phyloP scores from a whole-genome alignment of 2,888 invertebrate genomes.

The Lithosia quadra region DNA sequence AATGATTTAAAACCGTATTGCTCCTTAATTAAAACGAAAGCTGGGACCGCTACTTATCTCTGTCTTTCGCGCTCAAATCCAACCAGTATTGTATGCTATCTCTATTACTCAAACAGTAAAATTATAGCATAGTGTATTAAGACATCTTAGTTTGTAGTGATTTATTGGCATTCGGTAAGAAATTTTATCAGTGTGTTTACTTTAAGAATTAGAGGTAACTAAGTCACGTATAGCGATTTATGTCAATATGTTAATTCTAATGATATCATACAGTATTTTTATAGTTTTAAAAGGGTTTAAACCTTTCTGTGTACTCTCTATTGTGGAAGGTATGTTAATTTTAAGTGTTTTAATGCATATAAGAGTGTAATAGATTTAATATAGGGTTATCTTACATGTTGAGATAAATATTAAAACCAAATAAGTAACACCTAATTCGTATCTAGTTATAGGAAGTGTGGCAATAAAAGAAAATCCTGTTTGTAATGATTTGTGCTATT shows the following conservation, averaged over 20 bases:
- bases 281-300: constrained; percentile 54
- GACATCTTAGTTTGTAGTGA: constrained; percentile 80
- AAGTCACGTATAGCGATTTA: constrained; percentile 72
- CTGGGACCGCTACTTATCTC: constrained; percentile 64
- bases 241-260: constrained; percentile 75
- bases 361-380: constrained; percentile 8
- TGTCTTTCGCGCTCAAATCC: constrained; percentile 55
- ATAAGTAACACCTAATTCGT: background rate
- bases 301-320: constrained; percentile 31
- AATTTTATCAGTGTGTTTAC: constrained; percentile 85
- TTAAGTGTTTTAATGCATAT: constrained; percentile 18
- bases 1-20: constrained; percentile 82
- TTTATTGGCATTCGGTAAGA: constrained; percentile 75
- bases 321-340: constrained; percentile 39
- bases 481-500: too few relatives aligned
- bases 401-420: background rate
- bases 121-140: constrained; percentile 77
- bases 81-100: constrained; percentile 46
- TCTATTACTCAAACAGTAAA: constrained; percentile 64
- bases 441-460: background rate
- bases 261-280: constrained; percentile 65
- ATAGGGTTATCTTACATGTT: background rate
- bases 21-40: constrained; percentile 82
- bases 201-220: constrained; percentile 83
- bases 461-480: too few relatives aligned